These are phyloP conservation scores for Aleiodes leptofemur DNA, from an alignment of 2,888 invertebrate genomes.

Conservation along the genomic window DNA sequence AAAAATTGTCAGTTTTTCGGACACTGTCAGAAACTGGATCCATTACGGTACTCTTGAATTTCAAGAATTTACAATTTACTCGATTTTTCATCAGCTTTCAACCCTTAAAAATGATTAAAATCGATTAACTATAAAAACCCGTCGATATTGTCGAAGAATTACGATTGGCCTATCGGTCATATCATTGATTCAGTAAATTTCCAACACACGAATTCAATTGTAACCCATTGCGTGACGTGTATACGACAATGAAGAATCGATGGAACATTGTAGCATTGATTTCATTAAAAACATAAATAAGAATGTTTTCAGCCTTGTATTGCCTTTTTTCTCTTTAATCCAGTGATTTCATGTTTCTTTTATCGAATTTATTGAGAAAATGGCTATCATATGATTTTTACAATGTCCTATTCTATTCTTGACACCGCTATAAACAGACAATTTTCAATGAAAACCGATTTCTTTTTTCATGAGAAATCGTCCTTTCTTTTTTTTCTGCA, in stretches of 20 bases:
- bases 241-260: constrained; percentile 51
- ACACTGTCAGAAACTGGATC: no score
- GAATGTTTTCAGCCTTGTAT: constrained; percentile 4
- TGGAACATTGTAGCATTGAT: constrained; percentile 55
- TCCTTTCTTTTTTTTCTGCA: no score
- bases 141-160: not conserved
- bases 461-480: not conserved
- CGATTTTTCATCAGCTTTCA: no score
- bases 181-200: constrained; percentile 9
- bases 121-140: no score
- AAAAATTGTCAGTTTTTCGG: no score
- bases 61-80: no score
- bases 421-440: not conserved
- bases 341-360: not conserved
- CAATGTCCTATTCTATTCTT: not conserved
- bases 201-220: not conserved
- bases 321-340: not conserved
- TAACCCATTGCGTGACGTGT: constrained; percentile 12
- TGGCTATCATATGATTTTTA: not conserved
- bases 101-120: no score
- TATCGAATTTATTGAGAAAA: not conserved
- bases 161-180: not conserved
- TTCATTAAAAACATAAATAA: constrained; percentile 60
- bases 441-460: not conserved
- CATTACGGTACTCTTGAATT: no score